These are phyloP conservation scores for Pseudomyrmex pallidus DNA, from an alignment of 1,140 invertebrate genomes.

Conservation along the genomic window DNA sequence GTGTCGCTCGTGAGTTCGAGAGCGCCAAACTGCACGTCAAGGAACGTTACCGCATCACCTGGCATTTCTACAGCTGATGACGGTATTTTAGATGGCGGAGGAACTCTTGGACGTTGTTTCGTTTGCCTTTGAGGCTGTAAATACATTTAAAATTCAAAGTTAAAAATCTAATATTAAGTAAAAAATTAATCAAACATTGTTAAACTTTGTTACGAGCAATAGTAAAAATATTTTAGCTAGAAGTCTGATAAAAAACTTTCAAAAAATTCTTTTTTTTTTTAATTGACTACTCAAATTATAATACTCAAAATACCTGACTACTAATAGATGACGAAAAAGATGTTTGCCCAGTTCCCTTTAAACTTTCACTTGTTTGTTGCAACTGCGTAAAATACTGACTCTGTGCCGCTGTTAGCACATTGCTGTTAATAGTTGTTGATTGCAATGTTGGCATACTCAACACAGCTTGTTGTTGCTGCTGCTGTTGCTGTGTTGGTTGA, in stretches of 20 bases:
- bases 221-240: no score
- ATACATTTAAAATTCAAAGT: neutral
- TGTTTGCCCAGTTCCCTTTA: constrained; percentile 86
- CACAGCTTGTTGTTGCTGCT: constrained; percentile 78
- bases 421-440: constrained; percentile 79
- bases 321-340: constrained; percentile 80
- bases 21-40: constrained; percentile 97
- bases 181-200: no score
- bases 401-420: constrained; percentile 88
- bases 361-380: constrained; percentile 89
- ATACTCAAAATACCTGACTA: constrained; percentile 75
- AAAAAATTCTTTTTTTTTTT: no score
- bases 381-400: constrained; percentile 90
- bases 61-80: constrained; percentile 98
- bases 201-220: no score
- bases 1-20: constrained; percentile 93
- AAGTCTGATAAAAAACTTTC: no score
- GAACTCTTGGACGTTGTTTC: constrained; percentile 93
- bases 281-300: no score
- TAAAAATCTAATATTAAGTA: no score
- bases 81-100: constrained; percentile 97
- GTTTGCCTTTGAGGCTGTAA: constrained; percentile 86
- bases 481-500: constrained; percentile 77
- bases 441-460: constrained; percentile 81
- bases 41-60: constrained; percentile 91